Base-by-base conservation (phyloP, 2,797 vertebrate species). In the Acridotheres tristis region DNA sequence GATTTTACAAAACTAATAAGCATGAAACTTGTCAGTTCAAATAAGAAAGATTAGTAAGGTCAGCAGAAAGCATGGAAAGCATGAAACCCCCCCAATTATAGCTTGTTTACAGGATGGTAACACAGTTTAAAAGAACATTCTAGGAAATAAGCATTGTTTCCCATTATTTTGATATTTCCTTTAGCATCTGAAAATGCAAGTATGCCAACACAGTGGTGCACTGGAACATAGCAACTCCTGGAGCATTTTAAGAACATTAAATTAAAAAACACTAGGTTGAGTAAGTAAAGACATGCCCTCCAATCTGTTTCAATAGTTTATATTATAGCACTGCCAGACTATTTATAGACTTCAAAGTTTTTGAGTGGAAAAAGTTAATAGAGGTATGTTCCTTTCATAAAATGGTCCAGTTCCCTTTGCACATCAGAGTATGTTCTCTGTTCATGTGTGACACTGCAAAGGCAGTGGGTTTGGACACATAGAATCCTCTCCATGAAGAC, bases 161-260 rank as follows among this genome's bases (percentile, higher is more conserved):
- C 40, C 61, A 75, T 58, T 51, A 53, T 71, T 84, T 54, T 86
- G 32, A 51, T 66, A 42, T 4, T 78, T 51, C 21, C 74, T 71
- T 83, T 74, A 73, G 22, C 50, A 85, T 82, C 40, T 86, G 40
- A 88, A 95, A 91, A 86, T 48, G 10, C 22, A 66, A 69, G 29
- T 30, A 4, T 69, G 48, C 22, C 62, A 85, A 40, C 15, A 57
- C 1, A 2, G 27, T 43, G 11, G 14, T 63, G 15, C 22, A 55
- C 20, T 72, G 61, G 32, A 18, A 67, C 43, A 27, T 1, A 43
- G 13, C 13, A 89, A 18, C 18, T 77, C 58, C 65, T 59, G 36
- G 13, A 81, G 16, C 10, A 61, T 61, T 88, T 88, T 51, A 81
- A 81, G 59, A 84, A 78, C 26, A 62, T 48, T 34, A 53, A 84